A percentile compares a stretch with the other conserved stretches of the same genome.
Conservation (phyloP, 2,888 invertebrate species). For the Notocelia uddmanniana region DNA sequence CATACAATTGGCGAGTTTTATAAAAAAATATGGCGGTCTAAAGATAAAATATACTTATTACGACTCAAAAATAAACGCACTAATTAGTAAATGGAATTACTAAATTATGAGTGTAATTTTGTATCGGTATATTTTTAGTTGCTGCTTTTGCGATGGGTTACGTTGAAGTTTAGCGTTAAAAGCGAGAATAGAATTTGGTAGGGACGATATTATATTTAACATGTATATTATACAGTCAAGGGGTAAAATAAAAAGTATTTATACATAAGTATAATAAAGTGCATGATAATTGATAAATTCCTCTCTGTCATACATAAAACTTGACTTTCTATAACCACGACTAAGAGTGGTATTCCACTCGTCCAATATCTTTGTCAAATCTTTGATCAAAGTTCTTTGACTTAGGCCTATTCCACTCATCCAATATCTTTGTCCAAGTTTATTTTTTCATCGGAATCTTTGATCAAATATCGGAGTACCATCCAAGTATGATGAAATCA, state of each 20-base stretch:
- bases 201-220: background rate
- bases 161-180: background rate
- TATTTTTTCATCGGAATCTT: too few species aligned
- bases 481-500: too few species aligned
- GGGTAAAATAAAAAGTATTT: background rate
- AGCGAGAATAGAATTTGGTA: background rate
- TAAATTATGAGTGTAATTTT: background rate
- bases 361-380: too few species aligned
- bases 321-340: background rate
- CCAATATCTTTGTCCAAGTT: too few species aligned
- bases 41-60: background rate
- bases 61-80: constrained; percentile 13
- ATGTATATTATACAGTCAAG: background rate
- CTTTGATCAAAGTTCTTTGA: too few species aligned
- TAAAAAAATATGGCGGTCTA: background rate
- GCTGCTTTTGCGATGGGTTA: background rate
- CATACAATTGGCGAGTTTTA: background rate
- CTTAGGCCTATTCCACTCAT: too few species aligned
- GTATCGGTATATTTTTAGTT: background rate
- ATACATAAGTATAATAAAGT: background rate
- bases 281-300: too few species aligned
- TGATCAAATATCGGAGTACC: too few species aligned
- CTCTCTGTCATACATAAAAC: background rate
- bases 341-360: too few species aligned
- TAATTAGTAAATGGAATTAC: constrained; percentile 4